Conservation (phyloP, 1,140 invertebrate species). For the Gryon sp. region DNA sequence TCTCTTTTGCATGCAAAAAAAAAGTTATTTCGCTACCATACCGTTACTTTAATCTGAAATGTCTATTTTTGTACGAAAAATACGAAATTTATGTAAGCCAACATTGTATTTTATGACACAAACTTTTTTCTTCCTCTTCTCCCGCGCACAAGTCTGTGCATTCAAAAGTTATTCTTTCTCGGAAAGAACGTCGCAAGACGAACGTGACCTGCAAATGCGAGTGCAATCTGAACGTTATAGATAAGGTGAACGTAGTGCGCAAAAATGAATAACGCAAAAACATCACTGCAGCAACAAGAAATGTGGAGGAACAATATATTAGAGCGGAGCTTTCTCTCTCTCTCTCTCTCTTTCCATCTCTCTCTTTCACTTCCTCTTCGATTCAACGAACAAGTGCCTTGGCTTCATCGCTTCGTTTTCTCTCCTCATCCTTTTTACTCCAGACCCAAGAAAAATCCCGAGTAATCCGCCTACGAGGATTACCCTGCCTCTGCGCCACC, state of each 20-base stretch:
- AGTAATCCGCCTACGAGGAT: conserved; percentile 77
- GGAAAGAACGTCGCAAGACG: conserved; percentile 1
- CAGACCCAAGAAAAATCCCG: conserved; percentile 74
- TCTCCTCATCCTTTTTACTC: conserved; percentile 65
- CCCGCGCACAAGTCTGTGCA: conserved; percentile 2
- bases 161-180: neutral
- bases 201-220: conserved; percentile 28
- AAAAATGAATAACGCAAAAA: conserved; percentile 49
- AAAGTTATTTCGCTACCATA: too few relatives aligned
- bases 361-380: too few relatives aligned
- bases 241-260: conserved; percentile 21
- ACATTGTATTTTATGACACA: neutral
- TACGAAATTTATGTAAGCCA: neutral
- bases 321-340: conserved; percentile 65
- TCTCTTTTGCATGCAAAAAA: too few relatives aligned
- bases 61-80: too few relatives aligned
- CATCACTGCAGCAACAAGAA: conserved; percentile 45
- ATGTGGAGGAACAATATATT: conserved; percentile 71
- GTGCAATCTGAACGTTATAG: conserved; percentile 29
- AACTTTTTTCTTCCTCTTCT: too few relatives aligned
- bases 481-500: conserved; percentile 70
- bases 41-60: too few relatives aligned
- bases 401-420: conserved; percentile 66
- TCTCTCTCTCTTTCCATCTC: too few relatives aligned
- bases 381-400: conserved; percentile 68